Conservation (phyloP, 2,797 vertebrate genomes). For the Ctenopoma kingsleyae region DNA sequence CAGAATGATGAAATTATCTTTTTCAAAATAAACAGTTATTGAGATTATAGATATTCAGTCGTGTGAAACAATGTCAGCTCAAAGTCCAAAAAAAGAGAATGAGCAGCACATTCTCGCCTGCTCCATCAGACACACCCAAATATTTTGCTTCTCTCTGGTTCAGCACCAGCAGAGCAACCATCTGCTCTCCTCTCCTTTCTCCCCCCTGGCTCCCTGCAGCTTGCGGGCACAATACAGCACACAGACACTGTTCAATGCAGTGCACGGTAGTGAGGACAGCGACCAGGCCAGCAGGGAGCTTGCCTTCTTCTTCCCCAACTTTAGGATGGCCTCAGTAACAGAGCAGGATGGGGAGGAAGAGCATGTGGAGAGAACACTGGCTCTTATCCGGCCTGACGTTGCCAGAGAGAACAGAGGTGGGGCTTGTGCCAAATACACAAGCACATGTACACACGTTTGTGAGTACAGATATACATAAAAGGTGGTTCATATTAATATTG, state of each 20-base stretch:
- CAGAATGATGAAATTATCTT: not conserved
- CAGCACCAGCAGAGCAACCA: conserved; percentile 77
- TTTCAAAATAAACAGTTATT: conserved; percentile 15
- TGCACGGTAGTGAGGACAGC: conserved; percentile 88
- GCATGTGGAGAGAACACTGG: conserved; percentile 85
- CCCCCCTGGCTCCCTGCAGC: conserved; percentile 76
- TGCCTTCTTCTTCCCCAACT: conserved; percentile 90
- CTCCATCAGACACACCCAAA: conserved; percentile 79
- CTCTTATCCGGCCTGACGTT: conserved; percentile 84
- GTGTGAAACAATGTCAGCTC: conserved; percentile 48
- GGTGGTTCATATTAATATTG: conserved; percentile 13
- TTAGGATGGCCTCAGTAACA: conserved; percentile 70
- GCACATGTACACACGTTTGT: conserved; percentile 34
- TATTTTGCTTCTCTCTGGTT: conserved; percentile 70
- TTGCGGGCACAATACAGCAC: conserved; percentile 91
- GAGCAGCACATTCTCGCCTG: conserved; percentile 65
- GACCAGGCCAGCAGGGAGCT: conserved; percentile 88
- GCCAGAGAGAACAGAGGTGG: conserved; percentile 87
- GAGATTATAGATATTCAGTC: conserved; percentile 19
- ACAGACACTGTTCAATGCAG: conserved; percentile 87
- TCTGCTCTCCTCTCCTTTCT: conserved; percentile 75
- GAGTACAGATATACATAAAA: conserved; percentile 19
- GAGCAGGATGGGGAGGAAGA: conserved; percentile 77
- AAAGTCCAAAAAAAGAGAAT: conserved; percentile 51
- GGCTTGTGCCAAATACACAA: conserved; percentile 71